phyloP scores from a whole-genome alignment of 1,140 invertebrate genomes.

The Ephestia elutella region DNA sequence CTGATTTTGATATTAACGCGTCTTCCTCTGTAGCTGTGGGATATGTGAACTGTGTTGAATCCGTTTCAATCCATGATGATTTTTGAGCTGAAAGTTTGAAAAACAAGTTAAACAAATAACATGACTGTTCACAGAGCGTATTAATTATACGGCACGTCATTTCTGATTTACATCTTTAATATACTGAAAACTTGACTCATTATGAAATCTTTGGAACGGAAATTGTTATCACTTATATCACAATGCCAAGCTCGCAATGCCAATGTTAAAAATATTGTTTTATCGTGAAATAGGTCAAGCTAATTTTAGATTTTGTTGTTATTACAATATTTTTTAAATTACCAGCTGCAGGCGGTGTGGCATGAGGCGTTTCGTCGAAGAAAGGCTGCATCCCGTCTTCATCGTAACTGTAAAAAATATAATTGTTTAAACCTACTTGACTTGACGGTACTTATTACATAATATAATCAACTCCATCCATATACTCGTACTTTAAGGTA shows the following conservation, averaged over 20 bases:
- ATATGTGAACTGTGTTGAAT: constrained; percentile 55
- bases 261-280: constrained; percentile 11
- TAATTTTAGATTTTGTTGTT: not conserved
- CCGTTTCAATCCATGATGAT: constrained; percentile 57
- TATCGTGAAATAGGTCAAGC: not conserved
- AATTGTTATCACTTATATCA: constrained; percentile 42
- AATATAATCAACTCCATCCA: no score
- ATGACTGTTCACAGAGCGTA: constrained; percentile 35
- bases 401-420: constrained; percentile 47
- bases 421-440: not conserved
- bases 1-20: constrained; percentile 46
- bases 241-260: constrained; percentile 20
- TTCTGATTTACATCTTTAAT: constrained; percentile 18
- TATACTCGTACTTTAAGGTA: no score
- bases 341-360: constrained; percentile 66
- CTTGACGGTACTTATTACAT: no score
- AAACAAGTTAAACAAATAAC: constrained; percentile 41
- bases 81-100: constrained; percentile 65
- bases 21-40: constrained; percentile 45
- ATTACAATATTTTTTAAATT: constrained; percentile 14
- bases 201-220: constrained; percentile 32
- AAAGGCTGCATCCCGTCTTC: constrained; percentile 69
- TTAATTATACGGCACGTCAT: constrained; percentile 41
- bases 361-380: constrained; percentile 68
- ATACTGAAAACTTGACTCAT: constrained; percentile 8